Evolutionary conservation across 1,140 invertebrate genomes (phyloP).

Genomic region (Calliphora vicina): DNA sequence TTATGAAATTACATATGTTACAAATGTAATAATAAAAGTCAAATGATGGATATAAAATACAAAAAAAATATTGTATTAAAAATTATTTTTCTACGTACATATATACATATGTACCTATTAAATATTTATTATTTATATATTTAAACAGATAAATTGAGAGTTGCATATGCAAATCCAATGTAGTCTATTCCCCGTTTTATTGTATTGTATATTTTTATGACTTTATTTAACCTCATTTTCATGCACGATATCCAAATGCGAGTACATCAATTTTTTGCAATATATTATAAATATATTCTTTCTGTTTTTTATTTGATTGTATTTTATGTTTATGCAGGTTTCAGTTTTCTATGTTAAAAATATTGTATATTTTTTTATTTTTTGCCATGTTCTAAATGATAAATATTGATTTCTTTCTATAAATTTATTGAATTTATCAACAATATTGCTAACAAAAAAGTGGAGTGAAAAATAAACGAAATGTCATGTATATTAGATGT

Average conservation of each 20-base stretch:
- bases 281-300: neutral
- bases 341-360: neutral
- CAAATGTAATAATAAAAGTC: too few relatives aligned
- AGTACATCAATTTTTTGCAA: neutral
- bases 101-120: neutral
- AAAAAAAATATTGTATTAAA: too few relatives aligned
- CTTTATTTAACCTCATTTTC: slow-evolving; percentile 10
- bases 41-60: too few relatives aligned
- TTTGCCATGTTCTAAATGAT: neutral
- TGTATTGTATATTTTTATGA: slow-evolving; percentile 4
- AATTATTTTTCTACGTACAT: too few relatives aligned
- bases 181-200: neutral
- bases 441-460: neutral
- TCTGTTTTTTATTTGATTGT: neutral
- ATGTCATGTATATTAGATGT: neutral
- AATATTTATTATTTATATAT: neutral
- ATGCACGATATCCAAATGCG: slow-evolving; percentile 3
- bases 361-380: neutral
- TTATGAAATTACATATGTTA: too few relatives aligned
- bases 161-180: neutral
- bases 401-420: neutral
- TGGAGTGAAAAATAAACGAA: neutral
- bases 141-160: neutral
- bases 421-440: neutral
- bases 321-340: neutral